Percentiles rank a stretch among this genome's conserved stretches.
phyloP scores from a whole-genome alignment of 2,113 vertebrate genomes.

The chimpanzee (Pan troglodytes) region NHGRI_mPanTro3-v2.1_pri NC_086015.1:88547001-88547500 shows the following conservation, averaged over 20 bases:
- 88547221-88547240: neutral
- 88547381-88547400: neutral
- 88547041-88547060: neutral
- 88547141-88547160: neutral
- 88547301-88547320: neutral
- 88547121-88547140: neutral
- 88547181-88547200: neutral
- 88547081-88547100: neutral
- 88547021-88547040: neutral
- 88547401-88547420: neutral
- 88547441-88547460: neutral
- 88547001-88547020: neutral
- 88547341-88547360: neutral
- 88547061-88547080: neutral
- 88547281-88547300: neutral
- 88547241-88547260: neutral
- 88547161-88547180: neutral
- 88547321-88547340: neutral
- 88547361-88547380: neutral
- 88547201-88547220: neutral
- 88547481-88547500: neutral
- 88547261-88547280: rapidly evolving
- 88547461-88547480: neutral
- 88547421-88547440: conserved; percentile 11
- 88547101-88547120: neutral